Conservation (phyloP, 2,888 invertebrate genomes). For the Hyalella azteca region DNA sequence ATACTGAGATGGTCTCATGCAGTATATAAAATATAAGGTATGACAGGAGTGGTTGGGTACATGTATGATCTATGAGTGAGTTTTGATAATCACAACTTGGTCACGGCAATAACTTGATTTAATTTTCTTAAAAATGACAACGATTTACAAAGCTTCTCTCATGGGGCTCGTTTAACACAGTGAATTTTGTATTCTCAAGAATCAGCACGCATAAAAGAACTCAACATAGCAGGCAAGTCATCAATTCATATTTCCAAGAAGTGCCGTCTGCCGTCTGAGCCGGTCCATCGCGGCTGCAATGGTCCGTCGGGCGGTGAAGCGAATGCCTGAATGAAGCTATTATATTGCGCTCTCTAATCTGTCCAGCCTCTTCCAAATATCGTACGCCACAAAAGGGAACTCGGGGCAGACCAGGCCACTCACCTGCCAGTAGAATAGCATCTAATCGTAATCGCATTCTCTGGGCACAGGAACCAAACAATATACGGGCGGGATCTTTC, state of each 20-base stretch:
- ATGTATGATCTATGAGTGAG: too few relatives aligned
- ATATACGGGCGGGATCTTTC: constrained; percentile 24
- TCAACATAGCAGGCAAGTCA: not conserved
- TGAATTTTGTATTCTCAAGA: not conserved
- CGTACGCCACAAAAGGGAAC: not conserved
- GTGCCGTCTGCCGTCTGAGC: not conserved
- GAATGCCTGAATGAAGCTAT: constrained; percentile 5
- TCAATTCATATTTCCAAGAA: not conserved
- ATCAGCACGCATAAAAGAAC: not conserved
- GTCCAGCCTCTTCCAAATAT: constrained; percentile 1
- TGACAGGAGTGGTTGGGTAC: too few relatives aligned
- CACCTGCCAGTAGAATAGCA: constrained; percentile 8
- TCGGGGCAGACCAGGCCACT: not conserved
- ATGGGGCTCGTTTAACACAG: not conserved
- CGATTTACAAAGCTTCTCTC: too few relatives aligned
- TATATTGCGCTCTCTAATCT: not conserved
- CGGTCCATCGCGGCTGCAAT: not conserved
- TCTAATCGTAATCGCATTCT: constrained; percentile 22
- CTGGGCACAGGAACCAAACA: not conserved
- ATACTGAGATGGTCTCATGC: too few relatives aligned
- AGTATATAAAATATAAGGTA: too few relatives aligned
- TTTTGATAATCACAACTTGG: too few relatives aligned
- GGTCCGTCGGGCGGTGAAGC: not conserved
- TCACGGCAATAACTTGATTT: too few relatives aligned
- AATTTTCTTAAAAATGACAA: too few relatives aligned